phyloP scores from a whole-genome alignment of 2,888 invertebrate genomes.

The Lucinisca nassula region DNA sequence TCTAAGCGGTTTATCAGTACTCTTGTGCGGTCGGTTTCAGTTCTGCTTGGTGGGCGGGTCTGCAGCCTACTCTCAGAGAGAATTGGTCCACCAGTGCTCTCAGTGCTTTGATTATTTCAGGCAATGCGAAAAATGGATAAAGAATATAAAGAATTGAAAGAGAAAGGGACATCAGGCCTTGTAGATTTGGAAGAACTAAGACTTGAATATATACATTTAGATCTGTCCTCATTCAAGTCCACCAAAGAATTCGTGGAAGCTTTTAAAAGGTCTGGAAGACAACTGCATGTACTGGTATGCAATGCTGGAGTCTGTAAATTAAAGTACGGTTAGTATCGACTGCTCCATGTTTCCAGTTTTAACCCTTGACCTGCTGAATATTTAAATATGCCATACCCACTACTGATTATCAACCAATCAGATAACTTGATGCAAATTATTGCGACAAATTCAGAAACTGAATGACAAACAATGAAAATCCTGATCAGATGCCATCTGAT shows the following conservation, averaged over 20 bases:
- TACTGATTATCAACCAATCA: no score
- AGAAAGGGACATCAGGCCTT: constrained; percentile 44
- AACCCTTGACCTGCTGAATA: no score
- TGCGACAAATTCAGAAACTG: neutral
- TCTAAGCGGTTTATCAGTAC: no score
- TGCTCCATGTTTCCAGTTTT: no score
- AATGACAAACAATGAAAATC: neutral
- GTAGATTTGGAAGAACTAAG: constrained; percentile 57
- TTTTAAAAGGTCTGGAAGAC: constrained; percentile 63
- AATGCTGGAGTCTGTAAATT: constrained; percentile 69
- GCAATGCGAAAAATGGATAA: constrained; percentile 67
- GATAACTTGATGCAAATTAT: no score
- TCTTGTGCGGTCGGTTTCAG: no score
- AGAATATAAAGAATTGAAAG: constrained; percentile 66
- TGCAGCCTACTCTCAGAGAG: no score
- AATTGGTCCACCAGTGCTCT: no score
- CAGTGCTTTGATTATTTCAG: constrained; percentile 43
- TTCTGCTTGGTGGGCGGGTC: no score
- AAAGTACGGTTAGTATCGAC: constrained; percentile 38
- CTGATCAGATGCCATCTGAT: no score
- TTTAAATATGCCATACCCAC: no score
- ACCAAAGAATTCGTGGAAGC: constrained; percentile 65
- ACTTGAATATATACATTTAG: constrained; percentile 71
- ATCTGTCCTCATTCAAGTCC: constrained; percentile 70
- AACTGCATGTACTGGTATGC: constrained; percentile 70